Conservation (phyloP, 2,113 vertebrate species). For the Nothobranchius kuhntae region DNA sequence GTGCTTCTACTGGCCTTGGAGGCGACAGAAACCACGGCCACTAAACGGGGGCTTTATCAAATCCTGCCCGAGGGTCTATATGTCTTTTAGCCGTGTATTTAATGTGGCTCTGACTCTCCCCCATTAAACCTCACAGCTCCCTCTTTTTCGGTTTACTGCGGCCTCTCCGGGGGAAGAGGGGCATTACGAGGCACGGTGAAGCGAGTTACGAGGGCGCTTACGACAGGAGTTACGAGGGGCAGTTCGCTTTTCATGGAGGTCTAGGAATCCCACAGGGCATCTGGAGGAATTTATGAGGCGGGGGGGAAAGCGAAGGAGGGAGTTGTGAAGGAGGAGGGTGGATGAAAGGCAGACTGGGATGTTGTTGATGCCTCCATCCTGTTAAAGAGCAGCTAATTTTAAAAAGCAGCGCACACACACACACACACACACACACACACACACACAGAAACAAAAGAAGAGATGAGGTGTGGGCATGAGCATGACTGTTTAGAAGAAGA, state of each 20-base stretch:
- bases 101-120: conserved; percentile 55
- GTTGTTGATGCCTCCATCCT: conserved; percentile 53
- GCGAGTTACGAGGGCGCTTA: conserved; percentile 75
- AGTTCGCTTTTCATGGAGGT: conserved; percentile 76
- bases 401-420: conserved; percentile 44
- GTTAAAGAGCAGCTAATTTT: conserved; percentile 68
- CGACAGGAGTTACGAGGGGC: conserved; percentile 70
- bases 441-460: background rate
- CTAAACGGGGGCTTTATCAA: conserved; percentile 68
- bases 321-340: conserved; percentile 14
- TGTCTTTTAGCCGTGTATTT: conserved; percentile 65
- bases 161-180: conserved; percentile 62
- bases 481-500: background rate
- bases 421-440: conserved; percentile 16
- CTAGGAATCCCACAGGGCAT: conserved; percentile 76
- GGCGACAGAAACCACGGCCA: conserved; percentile 29
- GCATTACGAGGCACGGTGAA: conserved; percentile 71
- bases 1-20: conserved; percentile 23
- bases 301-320: conserved; percentile 39
- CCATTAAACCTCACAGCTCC: conserved; percentile 66
- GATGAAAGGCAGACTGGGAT: conserved; percentile 42
- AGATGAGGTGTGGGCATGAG: conserved; percentile 25
- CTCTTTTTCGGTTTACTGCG: conserved; percentile 71
- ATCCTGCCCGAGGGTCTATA: conserved; percentile 62
- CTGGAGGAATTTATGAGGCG: conserved; percentile 75